Conservation (phyloP, 1,140 invertebrate species). For the Nephotettix cincticeps region DNA sequence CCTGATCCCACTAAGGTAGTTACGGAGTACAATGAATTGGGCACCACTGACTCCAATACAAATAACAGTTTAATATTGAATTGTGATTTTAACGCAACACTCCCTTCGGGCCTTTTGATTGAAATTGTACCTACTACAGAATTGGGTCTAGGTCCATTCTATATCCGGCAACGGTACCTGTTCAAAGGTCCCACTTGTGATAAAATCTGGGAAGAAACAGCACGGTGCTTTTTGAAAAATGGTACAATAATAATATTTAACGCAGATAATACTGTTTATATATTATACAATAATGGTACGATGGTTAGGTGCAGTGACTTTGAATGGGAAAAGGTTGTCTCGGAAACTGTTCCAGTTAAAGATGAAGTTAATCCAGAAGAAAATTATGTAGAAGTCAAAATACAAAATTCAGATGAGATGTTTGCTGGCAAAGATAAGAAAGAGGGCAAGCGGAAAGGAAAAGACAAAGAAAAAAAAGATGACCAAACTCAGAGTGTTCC, state of each 20-base stretch:
- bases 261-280: neutral
- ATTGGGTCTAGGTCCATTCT: neutral
- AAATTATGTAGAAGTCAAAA: neutral
- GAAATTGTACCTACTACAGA: neutral
- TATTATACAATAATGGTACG: neutral
- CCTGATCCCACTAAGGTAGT: neutral
- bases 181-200: neutral
- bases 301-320: neutral
- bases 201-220: neutral
- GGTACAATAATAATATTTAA: neutral
- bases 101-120: neutral
- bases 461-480: neutral
- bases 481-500: no score
- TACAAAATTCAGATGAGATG: neutral
- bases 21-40: neutral
- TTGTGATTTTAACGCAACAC: neutral
- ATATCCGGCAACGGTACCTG: neutral
- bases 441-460: neutral
- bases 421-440: neutral
- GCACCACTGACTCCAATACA: neutral
- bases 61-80: neutral
- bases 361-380: neutral
- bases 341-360: neutral
- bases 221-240: neutral
- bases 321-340: neutral